Evolutionary conservation across 2,113 vertebrate species (phyloP).

Genomic region (Cebidichthys violaceus): DNA sequence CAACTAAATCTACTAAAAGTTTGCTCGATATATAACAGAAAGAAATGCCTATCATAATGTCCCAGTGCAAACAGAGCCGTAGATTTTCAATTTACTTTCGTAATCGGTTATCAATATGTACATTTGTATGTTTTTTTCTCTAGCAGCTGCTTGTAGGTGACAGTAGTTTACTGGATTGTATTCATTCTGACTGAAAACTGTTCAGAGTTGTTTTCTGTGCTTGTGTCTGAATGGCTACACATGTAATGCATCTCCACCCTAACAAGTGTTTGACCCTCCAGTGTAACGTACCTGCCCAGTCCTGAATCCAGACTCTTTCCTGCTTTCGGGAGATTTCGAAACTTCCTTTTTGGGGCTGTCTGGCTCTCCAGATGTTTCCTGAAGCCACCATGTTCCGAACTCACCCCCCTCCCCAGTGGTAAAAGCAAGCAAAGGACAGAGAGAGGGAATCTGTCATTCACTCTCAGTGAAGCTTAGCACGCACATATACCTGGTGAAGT

Average conservation of each 20-base stretch:
- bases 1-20: neutral
- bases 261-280: constrained; percentile 64
- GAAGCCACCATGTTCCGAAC: constrained; percentile 57
- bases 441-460: constrained; percentile 51
- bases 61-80: no score
- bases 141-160: neutral
- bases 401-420: constrained; percentile 57
- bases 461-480: constrained; percentile 36
- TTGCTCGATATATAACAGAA: neutral
- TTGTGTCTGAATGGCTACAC: constrained; percentile 9
- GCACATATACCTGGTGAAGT: constrained; percentile 43
- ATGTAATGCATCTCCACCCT: constrained; percentile 46
- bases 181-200: constrained; percentile 6
- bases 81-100: no score
- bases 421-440: constrained; percentile 52
- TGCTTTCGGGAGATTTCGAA: constrained; percentile 89
- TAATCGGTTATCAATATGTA: neutral
- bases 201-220: neutral
- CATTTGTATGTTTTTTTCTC: neutral
- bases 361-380: constrained; percentile 89
- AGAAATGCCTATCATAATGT: no score
- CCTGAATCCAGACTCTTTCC: constrained; percentile 80
- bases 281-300: constrained; percentile 47
- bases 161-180: constrained; percentile 11
- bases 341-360: constrained; percentile 90